Evolutionary conservation across 2,797 vertebrate species (phyloP).

Genomic region (Scleropages formosus): DNA sequence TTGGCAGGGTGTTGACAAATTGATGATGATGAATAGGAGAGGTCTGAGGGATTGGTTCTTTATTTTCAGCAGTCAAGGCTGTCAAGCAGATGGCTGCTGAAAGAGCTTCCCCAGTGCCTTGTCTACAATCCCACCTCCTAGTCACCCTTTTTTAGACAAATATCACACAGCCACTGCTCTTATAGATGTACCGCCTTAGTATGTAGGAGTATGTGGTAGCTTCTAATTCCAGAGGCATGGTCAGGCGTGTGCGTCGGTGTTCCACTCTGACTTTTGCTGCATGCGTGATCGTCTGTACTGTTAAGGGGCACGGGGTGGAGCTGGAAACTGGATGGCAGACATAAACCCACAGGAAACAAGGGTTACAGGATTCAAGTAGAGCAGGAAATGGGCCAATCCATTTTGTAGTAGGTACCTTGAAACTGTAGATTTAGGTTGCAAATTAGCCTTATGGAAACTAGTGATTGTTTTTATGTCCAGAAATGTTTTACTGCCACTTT

Average conservation of each 20-base stretch:
- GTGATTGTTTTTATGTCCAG: not conserved
- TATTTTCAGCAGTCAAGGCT: not conserved
- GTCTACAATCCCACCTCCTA: not conserved
- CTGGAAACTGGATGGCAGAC: not conserved
- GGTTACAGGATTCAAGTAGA: not conserved
- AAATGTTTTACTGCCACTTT: not conserved
- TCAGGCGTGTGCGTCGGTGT: not conserved
- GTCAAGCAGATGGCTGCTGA: conserved; percentile 23
- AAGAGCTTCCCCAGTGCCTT: conserved; percentile 1
- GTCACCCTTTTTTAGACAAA: not conserved
- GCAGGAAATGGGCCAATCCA: conserved; percentile 14
- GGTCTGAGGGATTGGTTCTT: conserved; percentile 22
- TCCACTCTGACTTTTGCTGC: not conserved
- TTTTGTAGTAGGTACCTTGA: not conserved
- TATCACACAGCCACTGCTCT: conserved; percentile 11
- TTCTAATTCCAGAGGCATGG: not conserved
- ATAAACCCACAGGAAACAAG: not conserved
- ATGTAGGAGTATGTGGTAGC: too few species aligned
- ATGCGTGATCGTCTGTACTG: not conserved
- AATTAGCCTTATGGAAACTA: not conserved
- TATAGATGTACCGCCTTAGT: too few species aligned
- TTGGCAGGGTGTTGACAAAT: not conserved
- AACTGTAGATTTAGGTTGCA: conserved; percentile 11
- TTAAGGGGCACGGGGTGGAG: not conserved
- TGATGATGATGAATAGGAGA: conserved; percentile 17